Conservation (phyloP, 2,888 invertebrate species). For the Galerucella calmariensis region DNA sequence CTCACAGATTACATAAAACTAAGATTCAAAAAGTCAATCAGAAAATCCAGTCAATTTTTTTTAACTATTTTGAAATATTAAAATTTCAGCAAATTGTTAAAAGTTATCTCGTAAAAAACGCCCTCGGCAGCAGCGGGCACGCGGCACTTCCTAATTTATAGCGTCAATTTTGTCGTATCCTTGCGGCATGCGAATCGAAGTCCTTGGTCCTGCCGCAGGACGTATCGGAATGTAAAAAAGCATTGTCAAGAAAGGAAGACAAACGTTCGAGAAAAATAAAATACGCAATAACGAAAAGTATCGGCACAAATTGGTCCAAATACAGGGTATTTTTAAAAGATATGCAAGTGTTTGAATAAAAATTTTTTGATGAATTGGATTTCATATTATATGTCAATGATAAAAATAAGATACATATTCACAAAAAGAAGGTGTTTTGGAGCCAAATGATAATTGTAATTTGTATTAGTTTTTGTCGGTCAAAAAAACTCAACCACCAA, state of each 20-base stretch:
- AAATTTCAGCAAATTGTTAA: conserved; percentile 7
- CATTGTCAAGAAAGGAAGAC: conserved; percentile 27
- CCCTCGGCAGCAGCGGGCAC: not conserved
- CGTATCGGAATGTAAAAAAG: conserved; percentile 55
- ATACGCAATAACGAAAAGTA: conserved; percentile 1
- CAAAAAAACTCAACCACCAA: too few species aligned
- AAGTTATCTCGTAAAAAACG: not conserved
- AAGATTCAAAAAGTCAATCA: too few species aligned
- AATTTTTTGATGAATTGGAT: not conserved
- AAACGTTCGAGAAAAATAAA: conserved; percentile 5
- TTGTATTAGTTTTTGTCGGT: too few species aligned
- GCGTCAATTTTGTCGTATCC: conserved; percentile 10
- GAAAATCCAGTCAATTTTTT: too few species aligned
- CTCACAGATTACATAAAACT: too few species aligned
- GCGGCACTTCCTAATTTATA: conserved; percentile 12
- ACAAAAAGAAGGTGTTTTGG: too few species aligned
- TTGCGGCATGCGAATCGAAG: conserved; percentile 23
- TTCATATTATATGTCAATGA: too few species aligned
- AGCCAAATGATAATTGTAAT: too few species aligned
- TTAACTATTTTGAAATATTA: not conserved
- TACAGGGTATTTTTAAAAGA: not conserved
- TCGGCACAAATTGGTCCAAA: not conserved
- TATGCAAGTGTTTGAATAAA: not conserved
- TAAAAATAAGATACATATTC: too few species aligned
- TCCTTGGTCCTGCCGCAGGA: conserved; percentile 45